phyloP scores from a whole-genome alignment of 2,888 invertebrate species.

The Elysia crispata region DNA sequence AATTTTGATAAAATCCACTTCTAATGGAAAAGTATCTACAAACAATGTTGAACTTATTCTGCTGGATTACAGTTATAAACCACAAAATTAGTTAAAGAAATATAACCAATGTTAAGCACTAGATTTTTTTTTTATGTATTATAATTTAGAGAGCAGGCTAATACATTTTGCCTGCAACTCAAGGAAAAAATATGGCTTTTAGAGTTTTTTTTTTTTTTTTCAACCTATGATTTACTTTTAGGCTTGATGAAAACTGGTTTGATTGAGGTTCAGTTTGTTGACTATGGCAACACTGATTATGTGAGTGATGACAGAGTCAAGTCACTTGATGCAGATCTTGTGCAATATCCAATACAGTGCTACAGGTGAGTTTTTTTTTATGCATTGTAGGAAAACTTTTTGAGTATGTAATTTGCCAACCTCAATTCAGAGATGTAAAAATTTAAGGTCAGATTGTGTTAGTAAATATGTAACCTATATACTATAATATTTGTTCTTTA shows the following conservation, averaged over 20 bases:
- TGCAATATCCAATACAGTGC: conserved; percentile 65
- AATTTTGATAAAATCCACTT: neutral
- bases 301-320: conserved; percentile 53
- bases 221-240: conserved; percentile 46
- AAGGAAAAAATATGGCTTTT: too few relatives aligned
- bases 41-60: too few relatives aligned
- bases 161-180: too few relatives aligned
- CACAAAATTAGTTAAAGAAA: too few relatives aligned
- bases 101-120: too few relatives aligned
- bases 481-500: neutral
- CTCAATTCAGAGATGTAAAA: too few relatives aligned
- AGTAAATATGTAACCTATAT: neutral
- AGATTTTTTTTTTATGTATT: neutral
- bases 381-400: neutral
- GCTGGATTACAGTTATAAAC: too few relatives aligned
- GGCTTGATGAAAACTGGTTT: conserved; percentile 62
- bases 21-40: neutral
- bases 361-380: conserved; percentile 48
- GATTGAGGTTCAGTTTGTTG: conserved; percentile 73
- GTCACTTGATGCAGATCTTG: conserved; percentile 37
- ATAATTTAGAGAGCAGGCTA: neutral
- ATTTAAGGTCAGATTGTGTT: too few relatives aligned
- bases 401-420: neutral
- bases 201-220: too few relatives aligned
- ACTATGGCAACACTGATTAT: conserved; percentile 76